Evolutionary conservation across 1,140 invertebrate species (phyloP), one percentile per base, ranked within the genome.

Genomic region (Drosophila funebris): DNA sequence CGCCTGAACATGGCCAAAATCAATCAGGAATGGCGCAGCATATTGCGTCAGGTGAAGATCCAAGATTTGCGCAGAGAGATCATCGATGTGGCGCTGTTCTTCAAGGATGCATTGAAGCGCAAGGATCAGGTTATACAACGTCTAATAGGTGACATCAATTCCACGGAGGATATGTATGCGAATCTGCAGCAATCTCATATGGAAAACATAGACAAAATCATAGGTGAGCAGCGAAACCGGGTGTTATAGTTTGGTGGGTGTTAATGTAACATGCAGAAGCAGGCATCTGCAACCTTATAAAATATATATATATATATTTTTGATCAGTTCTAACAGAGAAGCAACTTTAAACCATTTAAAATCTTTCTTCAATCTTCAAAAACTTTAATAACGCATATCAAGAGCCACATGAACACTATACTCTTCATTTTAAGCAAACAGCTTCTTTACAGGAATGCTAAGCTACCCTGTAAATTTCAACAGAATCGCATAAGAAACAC

Each of bases 1-100:
- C 94, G 96, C 57, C 92, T 96, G 27, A 97, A 97, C 88, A 94
- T 94, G 67, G 96, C 96, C 0, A 97, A 97, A 92, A 95, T 97
- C 14, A 96, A 97, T 83, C 95, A 96, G 92, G 94, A 96, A 87
- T 97, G 96, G 96, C 93, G 96, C 54, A 94, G 94, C 41, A 94
- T 96, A 66, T 92, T 97, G 50, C 93, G 96, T 4, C 94, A 94
- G 91, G 93, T 95, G 43, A 97, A 96, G 93, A 94, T 94, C 68
- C 94, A 94, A 41, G 95, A 96, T 81, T 93, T 96, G 88, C 93
- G 94, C 24, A 90, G 94, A 8, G 94, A 96, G 52, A 93, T 96
- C 4, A 92, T 95, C 87, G 94, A 94, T 5, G 79, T 91, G 48
- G 77, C 82, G 43, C 75, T 70, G 33, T 91, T 90, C 46, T 92